Percentiles rank a stretch among this genome's conserved stretches.
Conservation (phyloP, 1,140 invertebrate genomes). For the Gonatopus flavifemur region DNA sequence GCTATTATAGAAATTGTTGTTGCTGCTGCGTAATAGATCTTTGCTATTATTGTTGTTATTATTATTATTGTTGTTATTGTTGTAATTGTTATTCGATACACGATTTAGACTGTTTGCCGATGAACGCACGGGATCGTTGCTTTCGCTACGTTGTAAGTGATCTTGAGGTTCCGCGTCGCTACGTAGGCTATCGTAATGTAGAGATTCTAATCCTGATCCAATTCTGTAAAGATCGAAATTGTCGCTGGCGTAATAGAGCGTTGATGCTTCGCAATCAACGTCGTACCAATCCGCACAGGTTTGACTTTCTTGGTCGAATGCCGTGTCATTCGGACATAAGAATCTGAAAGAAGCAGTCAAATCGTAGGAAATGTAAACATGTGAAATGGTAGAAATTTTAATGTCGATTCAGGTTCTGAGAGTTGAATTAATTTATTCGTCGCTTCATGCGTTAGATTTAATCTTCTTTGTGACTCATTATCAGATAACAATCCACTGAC, state of each 20-base stretch:
- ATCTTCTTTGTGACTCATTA: no score
- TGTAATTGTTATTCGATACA: constrained; percentile 36
- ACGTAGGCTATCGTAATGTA: constrained; percentile 47
- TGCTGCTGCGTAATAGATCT: constrained; percentile 65
- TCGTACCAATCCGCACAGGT: constrained; percentile 90
- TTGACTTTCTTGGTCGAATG: constrained; percentile 90
- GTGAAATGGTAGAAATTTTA: no score
- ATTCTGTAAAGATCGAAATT: constrained; percentile 82
- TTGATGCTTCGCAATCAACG: constrained; percentile 79
- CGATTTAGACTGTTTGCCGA: constrained; percentile 42
- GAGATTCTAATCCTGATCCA: constrained; percentile 63
- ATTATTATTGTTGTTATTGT: constrained; percentile 36
- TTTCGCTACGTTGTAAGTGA: constrained; percentile 74
- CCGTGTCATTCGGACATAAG: constrained; percentile 87
- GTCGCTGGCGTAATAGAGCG: constrained; percentile 77
- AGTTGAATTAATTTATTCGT: no score
- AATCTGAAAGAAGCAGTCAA: constrained; percentile 65
- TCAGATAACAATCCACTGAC: no score
- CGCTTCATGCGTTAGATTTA: no score
- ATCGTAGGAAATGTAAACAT: no score
- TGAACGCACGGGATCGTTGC: constrained; percentile 63
- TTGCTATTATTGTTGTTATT: constrained; percentile 45
- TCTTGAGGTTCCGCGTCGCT: constrained; percentile 75
- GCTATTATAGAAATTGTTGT: constrained; percentile 71
- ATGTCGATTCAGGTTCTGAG: no score